Conservation (phyloP, 2,888 invertebrate genomes). For the Andrena minutula region DNA sequence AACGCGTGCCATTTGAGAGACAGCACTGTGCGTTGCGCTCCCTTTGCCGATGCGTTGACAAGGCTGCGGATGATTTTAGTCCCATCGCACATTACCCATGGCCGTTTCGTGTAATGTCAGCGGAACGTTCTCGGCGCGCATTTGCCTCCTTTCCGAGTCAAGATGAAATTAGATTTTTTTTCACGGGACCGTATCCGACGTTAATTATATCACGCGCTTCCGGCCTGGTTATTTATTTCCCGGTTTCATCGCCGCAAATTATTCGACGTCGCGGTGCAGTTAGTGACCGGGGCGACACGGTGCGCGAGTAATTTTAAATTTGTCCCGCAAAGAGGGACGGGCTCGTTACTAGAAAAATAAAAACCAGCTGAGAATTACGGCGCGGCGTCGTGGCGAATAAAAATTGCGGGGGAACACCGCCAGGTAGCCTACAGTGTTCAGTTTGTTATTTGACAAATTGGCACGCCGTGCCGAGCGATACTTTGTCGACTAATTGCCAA, state of each 20-base stretch:
- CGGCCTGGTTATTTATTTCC: conserved; percentile 43
- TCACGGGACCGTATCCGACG: conserved; percentile 1
- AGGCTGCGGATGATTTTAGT: conserved; percentile 21
- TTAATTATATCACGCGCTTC: conserved; percentile 34
- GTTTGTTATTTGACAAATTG: conserved; percentile 24
- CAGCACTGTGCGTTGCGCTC: too few species aligned
- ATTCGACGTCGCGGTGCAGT: conserved; percentile 34
- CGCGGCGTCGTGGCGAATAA: neutral
- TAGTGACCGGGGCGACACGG: neutral
- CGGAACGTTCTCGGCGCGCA: neutral
- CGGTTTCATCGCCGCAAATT: conserved; percentile 38
- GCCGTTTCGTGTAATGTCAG: conserved; percentile 19
- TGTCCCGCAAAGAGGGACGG: conserved; percentile 1
- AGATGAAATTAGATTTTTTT: conserved; percentile 35
- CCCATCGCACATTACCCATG: conserved; percentile 60
- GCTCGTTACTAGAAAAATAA: conserved; percentile 46
- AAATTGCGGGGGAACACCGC: conserved; percentile 1
- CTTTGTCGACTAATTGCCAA: neutral
- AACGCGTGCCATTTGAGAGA: too few species aligned
- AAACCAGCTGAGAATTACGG: conserved; percentile 4
- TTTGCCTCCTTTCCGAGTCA: neutral
- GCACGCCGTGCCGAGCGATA: neutral
- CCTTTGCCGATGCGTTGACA: neutral
- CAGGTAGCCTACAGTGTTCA: neutral
- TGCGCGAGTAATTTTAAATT: conserved; percentile 47